Conservation (phyloP, 1,140 invertebrate species). For the Parasteatoda tepidariorum region DNA sequence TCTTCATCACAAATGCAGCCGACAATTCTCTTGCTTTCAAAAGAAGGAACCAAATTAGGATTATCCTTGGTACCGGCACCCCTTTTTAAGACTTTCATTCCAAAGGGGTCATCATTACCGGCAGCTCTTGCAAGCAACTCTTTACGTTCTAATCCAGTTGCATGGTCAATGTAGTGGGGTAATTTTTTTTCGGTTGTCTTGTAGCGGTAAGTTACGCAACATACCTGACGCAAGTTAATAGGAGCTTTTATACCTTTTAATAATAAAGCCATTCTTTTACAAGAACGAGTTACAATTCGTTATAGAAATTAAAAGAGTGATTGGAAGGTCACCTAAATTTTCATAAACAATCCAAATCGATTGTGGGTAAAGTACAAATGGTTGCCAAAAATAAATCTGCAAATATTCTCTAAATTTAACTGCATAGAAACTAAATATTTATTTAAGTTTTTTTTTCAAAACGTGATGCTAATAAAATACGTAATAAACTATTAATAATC, state of each 20-base stretch:
- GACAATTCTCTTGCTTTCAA: conserved; percentile 87
- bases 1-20: conserved; percentile 98
- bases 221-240: conserved; percentile 11
- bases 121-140: conserved; percentile 85
- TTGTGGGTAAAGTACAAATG: too few relatives aligned
- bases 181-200: conserved; percentile 24
- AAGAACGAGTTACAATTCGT: too few relatives aligned
- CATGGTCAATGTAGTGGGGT: conserved; percentile 78
- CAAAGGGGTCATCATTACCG: conserved; percentile 92
- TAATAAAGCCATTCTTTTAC: conserved; percentile 24
- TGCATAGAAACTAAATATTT: too few relatives aligned
- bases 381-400: too few relatives aligned
- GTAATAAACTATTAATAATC: too few relatives aligned
- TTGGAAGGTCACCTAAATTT: too few relatives aligned
- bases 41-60: conserved; percentile 90
- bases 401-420: too few relatives aligned
- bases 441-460: too few relatives aligned
- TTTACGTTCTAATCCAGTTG: conserved; percentile 91
- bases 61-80: conserved; percentile 83
- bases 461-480: too few relatives aligned
- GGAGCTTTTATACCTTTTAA: background rate
- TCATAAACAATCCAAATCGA: too few relatives aligned
- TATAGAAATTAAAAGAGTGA: too few relatives aligned
- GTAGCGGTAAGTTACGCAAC: background rate
- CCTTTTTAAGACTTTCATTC: conserved; percentile 83